A percentile compares a stretch with the other conserved stretches of the same genome.
These are phyloP conservation scores for Phaonia tiefii DNA, from an alignment of 2,888 invertebrate species.

Conservation along the genomic window DNA sequence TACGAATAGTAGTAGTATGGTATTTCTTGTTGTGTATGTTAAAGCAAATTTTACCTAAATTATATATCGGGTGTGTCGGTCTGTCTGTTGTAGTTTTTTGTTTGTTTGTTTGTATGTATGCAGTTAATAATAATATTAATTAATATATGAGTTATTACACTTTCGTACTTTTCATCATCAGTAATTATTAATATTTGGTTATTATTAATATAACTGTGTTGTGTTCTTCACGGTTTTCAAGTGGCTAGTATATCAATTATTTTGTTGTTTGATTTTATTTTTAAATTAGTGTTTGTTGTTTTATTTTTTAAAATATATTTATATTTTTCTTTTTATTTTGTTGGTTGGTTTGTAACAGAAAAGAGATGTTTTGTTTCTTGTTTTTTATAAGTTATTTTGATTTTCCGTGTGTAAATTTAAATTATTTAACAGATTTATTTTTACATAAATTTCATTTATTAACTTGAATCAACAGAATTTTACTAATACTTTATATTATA, in stretches of 20 bases:
- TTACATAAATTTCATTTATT: conserved; percentile 32
- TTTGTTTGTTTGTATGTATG: not conserved
- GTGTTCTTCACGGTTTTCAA: conserved; percentile 43
- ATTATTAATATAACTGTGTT: conserved; percentile 39
- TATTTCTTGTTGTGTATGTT: conserved; percentile 30
- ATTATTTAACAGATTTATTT: conserved; percentile 53
- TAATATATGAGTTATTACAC: not conserved
- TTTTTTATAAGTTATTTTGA: conserved; percentile 18
- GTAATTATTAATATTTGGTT: conserved; percentile 34
- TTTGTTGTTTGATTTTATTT: conserved; percentile 41
- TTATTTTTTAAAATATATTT: conserved; percentile 15
- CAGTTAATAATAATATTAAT: too few species aligned
- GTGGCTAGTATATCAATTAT: conserved; percentile 58
- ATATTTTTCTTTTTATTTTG: not conserved
- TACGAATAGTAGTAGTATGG: too few species aligned
- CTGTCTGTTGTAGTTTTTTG: too few species aligned
- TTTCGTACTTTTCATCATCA: not conserved
- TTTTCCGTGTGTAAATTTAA: conserved; percentile 54
- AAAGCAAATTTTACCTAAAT: conserved; percentile 62
- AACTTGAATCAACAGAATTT: conserved; percentile 60
- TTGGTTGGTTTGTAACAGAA: conserved; percentile 23
- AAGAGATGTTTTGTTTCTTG: conserved; percentile 7
- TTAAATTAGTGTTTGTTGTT: too few species aligned
- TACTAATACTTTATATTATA: conserved; percentile 49
- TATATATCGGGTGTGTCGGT: conserved; percentile 16